Percentiles rank a stretch among this genome's conserved stretches.
Conservation (phyloP, 2,797 vertebrate species). For the Megaceryle alcyon region DNA sequence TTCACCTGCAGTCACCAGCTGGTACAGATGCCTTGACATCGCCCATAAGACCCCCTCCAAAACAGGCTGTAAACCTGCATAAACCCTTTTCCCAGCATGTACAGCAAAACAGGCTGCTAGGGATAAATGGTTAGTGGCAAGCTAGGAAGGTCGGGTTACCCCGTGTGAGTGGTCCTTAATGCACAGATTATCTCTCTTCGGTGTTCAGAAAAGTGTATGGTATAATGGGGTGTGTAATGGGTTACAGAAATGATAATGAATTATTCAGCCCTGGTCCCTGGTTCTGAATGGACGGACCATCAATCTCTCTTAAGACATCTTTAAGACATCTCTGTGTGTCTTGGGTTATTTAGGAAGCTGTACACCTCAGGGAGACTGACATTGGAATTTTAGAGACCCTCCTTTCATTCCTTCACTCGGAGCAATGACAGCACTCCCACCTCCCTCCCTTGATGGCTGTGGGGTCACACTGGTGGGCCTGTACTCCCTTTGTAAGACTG, state of each 20-base stretch:
- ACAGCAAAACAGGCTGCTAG: neutral
- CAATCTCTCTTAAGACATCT: neutral
- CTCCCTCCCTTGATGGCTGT: neutral
- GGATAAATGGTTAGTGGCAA: neutral
- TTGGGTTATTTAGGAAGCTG: neutral
- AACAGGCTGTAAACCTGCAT: neutral
- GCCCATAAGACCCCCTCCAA: fast-evolving
- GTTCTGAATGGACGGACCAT: neutral
- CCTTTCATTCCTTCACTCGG: neutral
- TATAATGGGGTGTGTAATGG: neutral
- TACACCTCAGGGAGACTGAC: fast-evolving
- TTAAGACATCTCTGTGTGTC: neutral
- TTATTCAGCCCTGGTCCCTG: neutral
- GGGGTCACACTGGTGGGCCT: no score
- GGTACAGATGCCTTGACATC: neutral
- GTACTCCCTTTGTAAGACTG: neutral
- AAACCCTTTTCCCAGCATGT: neutral
- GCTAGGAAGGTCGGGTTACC: neutral
- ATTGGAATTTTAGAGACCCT: neutral
- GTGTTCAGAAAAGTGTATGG: neutral
- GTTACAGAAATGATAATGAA: neutral
- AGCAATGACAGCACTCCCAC: fast-evolving
- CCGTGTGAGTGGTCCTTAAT: neutral
- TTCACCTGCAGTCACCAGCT: neutral
- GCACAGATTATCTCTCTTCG: neutral